Conservation (phyloP, 2,113 vertebrate genomes). For the Macquaria australasica region DNA sequence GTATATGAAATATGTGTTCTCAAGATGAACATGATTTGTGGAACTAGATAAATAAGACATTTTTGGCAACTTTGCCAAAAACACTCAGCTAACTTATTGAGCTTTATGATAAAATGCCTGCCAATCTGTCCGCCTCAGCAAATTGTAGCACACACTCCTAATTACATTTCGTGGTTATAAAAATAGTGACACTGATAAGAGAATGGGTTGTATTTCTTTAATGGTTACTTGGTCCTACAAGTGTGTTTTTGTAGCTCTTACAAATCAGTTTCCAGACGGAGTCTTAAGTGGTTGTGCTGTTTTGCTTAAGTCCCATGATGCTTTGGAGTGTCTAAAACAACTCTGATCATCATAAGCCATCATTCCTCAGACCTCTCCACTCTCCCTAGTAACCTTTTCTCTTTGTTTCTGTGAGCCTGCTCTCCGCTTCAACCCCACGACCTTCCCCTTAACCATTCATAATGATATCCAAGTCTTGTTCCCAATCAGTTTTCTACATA, state of each 20-base stretch:
- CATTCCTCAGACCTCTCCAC: constrained; percentile 10
- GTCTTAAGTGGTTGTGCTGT: constrained; percentile 59
- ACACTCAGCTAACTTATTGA: constrained; percentile 60
- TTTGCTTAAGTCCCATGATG: constrained; percentile 62
- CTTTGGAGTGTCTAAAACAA: constrained; percentile 61
- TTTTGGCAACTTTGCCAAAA: constrained; percentile 63
- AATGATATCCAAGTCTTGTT: constrained; percentile 14
- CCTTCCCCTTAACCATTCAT: constrained; percentile 1
- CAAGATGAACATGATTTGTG: constrained; percentile 76
- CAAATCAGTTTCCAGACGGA: constrained; percentile 55
- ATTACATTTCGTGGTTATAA: constrained; percentile 75
- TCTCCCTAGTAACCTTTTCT: background rate
- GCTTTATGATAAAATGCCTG: constrained; percentile 71
- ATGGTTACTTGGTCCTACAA: constrained; percentile 51
- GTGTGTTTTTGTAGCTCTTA: constrained; percentile 68
- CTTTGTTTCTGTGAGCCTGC: constrained; percentile 11
- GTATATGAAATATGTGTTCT: constrained; percentile 76
- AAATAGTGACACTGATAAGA: constrained; percentile 80
- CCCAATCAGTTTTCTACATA: constrained; percentile 12
- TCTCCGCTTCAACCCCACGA: background rate
- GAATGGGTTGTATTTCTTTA: constrained; percentile 64
- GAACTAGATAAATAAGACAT: constrained; percentile 75
- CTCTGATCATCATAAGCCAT: constrained; percentile 33
- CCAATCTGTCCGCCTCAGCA: constrained; percentile 71
- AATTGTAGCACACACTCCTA: constrained; percentile 70